phyloP scores from a whole-genome alignment of 2,113 vertebrate species.

The Nesogale talazaci region DNA sequence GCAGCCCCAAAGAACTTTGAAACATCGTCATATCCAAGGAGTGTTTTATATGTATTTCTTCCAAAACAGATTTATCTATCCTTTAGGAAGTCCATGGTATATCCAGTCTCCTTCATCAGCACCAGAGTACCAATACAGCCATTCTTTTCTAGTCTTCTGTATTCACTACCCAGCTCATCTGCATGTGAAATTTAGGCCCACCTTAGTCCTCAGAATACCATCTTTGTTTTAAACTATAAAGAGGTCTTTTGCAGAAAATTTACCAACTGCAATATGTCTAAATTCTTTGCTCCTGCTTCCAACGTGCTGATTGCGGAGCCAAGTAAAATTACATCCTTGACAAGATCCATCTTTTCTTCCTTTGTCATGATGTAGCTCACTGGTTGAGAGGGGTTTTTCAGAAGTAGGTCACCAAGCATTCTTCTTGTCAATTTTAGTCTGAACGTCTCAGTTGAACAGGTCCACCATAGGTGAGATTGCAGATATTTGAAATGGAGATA shows the following conservation, averaged over 20 bases:
- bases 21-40: neutral
- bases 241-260: neutral
- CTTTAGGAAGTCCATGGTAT: neutral
- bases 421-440: neutral
- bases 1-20: neutral
- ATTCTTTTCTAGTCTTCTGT: neutral
- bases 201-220: neutral
- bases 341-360: neutral
- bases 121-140: neutral
- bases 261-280: neutral
- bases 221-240: neutral
- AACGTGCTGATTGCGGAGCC: neutral
- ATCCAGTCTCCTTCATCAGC: neutral
- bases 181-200: neutral
- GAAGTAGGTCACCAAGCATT: neutral
- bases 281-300: neutral
- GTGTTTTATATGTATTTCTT: neutral
- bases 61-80: neutral
- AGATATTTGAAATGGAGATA: neutral
- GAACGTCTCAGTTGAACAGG: neutral
- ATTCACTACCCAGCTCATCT: neutral
- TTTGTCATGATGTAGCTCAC: neutral
- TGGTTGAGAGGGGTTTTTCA: neutral
- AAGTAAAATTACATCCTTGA: neutral
- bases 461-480: neutral